Evolutionary conservation across 2,797 vertebrate species (phyloP), one percentile per base, ranked within the genome.

Genomic region (Oryzias sinensis): DNA sequence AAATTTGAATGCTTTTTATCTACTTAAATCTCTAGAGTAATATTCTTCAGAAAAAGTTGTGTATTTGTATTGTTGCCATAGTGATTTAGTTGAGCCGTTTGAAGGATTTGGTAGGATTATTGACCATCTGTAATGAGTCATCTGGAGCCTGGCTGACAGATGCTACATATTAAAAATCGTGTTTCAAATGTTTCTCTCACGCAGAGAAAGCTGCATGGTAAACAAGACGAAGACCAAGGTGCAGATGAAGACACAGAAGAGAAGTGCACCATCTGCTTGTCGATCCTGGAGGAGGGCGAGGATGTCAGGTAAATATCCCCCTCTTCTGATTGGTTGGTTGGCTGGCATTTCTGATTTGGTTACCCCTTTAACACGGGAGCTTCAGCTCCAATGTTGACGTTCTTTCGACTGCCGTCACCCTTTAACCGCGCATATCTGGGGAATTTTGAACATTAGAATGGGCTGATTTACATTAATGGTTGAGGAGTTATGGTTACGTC

Each of bases 191-290:
- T 80, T 71, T 87, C 50, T 62, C 65, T 2, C 70, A 4, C 89
- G 94, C 96, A 99, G 97, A 97, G 97, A 92, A 99, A 99, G 96
- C 94, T 98, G 90, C 95, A 95, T 78, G 93, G 93, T 86, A 98
- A 99, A 86, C 94, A 98, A 89, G 96, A 99, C 50, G 96, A 95
- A 57, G 96, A 97, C 45, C 95, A 97, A 88, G 95, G 92, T 49
- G 95, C 95, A 55, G 97, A 98, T 62, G 97, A 99, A 89, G 97
- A 99, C 83, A 99, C 96, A 2, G 97, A 98, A 88, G 96, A 99
- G 88, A 99, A 99, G 76, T 99, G 97, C 89, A 99, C 96, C 88
- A 98, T 99, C 88, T 99, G 97, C 88, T 92, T 99, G 86, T 99
- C 97, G 77, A 94, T 98, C 90, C 87, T 99, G 91, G 97, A 99